phyloP scores from a whole-genome alignment of 2,888 invertebrate genomes.

The Acronicta leporina region DNA sequence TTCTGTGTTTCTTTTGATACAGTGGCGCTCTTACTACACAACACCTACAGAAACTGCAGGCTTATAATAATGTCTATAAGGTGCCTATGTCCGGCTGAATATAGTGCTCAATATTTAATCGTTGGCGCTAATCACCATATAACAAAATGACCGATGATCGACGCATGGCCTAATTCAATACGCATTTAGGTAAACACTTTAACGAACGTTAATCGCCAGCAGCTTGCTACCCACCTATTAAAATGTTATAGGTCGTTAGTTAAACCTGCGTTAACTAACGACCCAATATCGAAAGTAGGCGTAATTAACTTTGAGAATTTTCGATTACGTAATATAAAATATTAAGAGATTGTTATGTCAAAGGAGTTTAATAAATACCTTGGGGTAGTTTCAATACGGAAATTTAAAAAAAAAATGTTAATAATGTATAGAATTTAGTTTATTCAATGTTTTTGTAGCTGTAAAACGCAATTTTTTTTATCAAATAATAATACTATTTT shows the following conservation, averaged over 20 bases:
- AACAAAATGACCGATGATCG: constrained; percentile 13
- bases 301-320: constrained; percentile 24
- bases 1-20: neutral
- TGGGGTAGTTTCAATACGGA: too few relatives aligned
- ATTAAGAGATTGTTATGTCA: neutral
- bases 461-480: too few relatives aligned
- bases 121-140: constrained; percentile 17
- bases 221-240: constrained; percentile 3
- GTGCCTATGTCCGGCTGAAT: too few relatives aligned
- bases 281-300: constrained; percentile 8
- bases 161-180: constrained; percentile 22
- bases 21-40: neutral
- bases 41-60: neutral
- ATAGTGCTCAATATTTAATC: constrained; percentile 29
- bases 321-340: constrained; percentile 12
- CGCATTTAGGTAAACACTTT: neutral
- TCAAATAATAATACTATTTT: too few relatives aligned
- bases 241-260: too few relatives aligned
- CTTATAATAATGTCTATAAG: too few relatives aligned
- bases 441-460: too few relatives aligned
- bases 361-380: too few relatives aligned
- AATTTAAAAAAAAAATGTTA: too few relatives aligned
- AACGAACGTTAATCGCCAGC: constrained; percentile 17
- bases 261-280: constrained; percentile 12
- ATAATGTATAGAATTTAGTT: too few relatives aligned